These are phyloP conservation scores for Xiphydria camelus DNA, from an alignment of 2,888 invertebrate genomes.

Conservation along the genomic window DNA sequence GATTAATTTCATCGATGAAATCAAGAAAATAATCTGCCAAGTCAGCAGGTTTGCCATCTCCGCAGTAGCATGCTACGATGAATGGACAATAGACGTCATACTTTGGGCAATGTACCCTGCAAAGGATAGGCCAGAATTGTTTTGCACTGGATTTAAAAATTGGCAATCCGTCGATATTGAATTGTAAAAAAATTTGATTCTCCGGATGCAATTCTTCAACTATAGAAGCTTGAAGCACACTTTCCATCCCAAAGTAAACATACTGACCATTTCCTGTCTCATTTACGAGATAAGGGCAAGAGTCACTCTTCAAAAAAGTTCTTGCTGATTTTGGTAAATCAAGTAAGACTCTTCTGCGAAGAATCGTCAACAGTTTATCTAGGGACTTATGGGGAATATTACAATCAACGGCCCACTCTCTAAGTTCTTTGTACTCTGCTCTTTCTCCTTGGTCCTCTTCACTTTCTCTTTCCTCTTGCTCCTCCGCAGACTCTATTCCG, in stretches of 20 bases:
- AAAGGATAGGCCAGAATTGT: slow-evolving; percentile 4
- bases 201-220: slow-evolving; percentile 4
- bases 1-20: slow-evolving; percentile 18
- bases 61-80: slow-evolving; percentile 9
- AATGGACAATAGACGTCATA: slow-evolving; percentile 6
- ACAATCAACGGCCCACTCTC: too few species aligned
- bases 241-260: slow-evolving; percentile 9
- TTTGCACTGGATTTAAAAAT: slow-evolving; percentile 2
- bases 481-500: background rate
- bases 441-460: too few species aligned
- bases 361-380: slow-evolving; percentile 14
- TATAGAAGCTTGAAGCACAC: background rate
- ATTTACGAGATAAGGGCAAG: slow-evolving; percentile 9
- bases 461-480: too few species aligned
- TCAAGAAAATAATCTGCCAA: slow-evolving; percentile 12
- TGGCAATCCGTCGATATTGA: slow-evolving; percentile 6
- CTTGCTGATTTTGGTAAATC: slow-evolving; percentile 18
- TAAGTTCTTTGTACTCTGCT: too few species aligned
- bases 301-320: slow-evolving; percentile 16
- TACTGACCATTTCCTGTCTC: slow-evolving; percentile 9
- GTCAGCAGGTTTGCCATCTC: slow-evolving; percentile 15
- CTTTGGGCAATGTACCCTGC: background rate
- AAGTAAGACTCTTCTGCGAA: slow-evolving; percentile 11
- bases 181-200: background rate
- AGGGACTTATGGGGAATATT: too few species aligned